Conservation (phyloP, 2,113 vertebrate species). For the Copsychus sechellarum region DNA sequence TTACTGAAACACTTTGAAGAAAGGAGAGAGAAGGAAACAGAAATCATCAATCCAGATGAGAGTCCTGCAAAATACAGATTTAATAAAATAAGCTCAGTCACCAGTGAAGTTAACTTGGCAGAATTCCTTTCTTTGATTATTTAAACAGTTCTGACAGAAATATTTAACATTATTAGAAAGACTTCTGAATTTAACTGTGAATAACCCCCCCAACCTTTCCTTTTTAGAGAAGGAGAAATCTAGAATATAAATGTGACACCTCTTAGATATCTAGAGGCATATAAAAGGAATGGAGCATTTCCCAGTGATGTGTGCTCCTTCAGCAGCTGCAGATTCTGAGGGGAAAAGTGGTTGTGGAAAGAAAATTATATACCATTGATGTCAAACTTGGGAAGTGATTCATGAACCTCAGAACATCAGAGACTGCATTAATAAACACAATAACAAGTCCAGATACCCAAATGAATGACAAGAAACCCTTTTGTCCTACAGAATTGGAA, state of each 20-base stretch:
- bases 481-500: background rate
- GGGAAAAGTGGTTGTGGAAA: background rate
- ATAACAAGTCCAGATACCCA: background rate
- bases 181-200: background rate
- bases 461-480: background rate
- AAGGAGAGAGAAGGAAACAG: background rate
- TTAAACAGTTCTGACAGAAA: slow-evolving; percentile 17
- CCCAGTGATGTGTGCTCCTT: background rate
- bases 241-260: background rate
- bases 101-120: slow-evolving; percentile 6
- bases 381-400: background rate
- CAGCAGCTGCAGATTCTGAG: background rate
- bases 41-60: background rate
- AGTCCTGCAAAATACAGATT: background rate
- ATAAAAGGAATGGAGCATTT: background rate
- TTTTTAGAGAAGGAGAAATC: background rate
- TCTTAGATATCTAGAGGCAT: background rate
- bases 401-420: background rate
- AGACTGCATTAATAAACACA: background rate
- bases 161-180: background rate
- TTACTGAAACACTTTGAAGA: background rate
- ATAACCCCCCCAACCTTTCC: background rate
- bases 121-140: slow-evolving; percentile 12
- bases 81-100: slow-evolving; percentile 24
- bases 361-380: background rate